Evolutionary conservation across 2,113 vertebrate genomes (phyloP).

Genomic region (Mus musculus): DNA sequence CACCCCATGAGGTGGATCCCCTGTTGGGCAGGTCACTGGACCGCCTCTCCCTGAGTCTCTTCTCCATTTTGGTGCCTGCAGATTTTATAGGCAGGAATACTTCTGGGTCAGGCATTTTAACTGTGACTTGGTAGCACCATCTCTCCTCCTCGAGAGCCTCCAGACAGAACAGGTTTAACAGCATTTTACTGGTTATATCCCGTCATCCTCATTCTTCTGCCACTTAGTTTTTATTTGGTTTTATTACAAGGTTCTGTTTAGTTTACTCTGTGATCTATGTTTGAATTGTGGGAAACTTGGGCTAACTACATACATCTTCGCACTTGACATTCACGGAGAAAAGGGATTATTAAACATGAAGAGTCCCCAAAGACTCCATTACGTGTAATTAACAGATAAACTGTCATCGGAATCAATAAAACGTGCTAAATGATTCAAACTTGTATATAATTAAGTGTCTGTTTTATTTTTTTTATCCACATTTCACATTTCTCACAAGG

Average conservation of each 20-base stretch:
- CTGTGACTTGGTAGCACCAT: too few relatives aligned
- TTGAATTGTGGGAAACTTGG: constrained; percentile 84
- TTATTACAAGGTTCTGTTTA: constrained; percentile 44
- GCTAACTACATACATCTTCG: constrained; percentile 82
- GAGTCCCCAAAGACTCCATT: constrained; percentile 88
- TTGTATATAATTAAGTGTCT: constrained; percentile 90
- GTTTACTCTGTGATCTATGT: constrained; percentile 81
- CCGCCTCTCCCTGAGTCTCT: too few relatives aligned
- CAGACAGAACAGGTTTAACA: not conserved
- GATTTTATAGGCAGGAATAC: too few relatives aligned
- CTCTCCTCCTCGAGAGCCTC: too few relatives aligned
- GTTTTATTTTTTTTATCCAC: constrained; percentile 79
- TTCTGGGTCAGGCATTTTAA: too few relatives aligned
- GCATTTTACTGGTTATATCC: constrained; percentile 34
- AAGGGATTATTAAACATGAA: constrained; percentile 87
- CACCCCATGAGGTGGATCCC: too few relatives aligned
- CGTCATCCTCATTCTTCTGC: constrained; percentile 21
- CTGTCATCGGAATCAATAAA: constrained; percentile 91
- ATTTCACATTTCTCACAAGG: constrained; percentile 85
- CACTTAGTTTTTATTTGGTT: not conserved
- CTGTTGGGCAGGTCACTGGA: too few relatives aligned
- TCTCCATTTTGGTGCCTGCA: too few relatives aligned
- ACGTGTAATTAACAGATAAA: constrained; percentile 91
- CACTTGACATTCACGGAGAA: constrained; percentile 82
- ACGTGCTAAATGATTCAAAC: constrained; percentile 90